These are phyloP conservation scores for Phrynosoma platyrhinos DNA, from an alignment of 2,113 vertebrate species.

Conservation along the genomic window DNA sequence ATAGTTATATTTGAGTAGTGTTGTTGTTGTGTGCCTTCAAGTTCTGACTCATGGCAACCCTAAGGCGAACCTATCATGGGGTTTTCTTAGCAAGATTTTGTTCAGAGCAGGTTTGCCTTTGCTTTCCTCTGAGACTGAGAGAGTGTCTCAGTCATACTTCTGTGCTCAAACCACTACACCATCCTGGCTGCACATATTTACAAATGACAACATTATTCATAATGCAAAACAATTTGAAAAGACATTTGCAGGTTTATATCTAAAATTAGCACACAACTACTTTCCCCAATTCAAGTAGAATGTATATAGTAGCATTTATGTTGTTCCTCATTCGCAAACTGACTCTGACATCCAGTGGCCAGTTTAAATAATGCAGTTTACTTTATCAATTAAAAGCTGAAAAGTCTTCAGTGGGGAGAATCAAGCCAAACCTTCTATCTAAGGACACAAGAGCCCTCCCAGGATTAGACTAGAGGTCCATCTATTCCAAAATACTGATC, in stretches of 20 bases:
- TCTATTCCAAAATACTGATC: not conserved
- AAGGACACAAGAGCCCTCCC: not conserved
- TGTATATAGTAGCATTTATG: too few relatives aligned
- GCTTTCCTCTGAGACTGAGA: too few relatives aligned
- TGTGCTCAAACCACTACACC: too few relatives aligned
- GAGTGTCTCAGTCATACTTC: too few relatives aligned
- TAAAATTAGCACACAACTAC: not conserved
- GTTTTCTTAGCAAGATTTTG: too few relatives aligned
- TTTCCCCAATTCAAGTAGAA: not conserved
- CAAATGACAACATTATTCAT: not conserved
- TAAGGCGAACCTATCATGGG: too few relatives aligned
- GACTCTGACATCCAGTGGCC: constrained; percentile 50
- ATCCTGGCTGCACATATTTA: too few relatives aligned
- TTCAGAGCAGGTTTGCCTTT: too few relatives aligned
- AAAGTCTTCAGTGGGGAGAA: not conserved
- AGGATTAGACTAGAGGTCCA: not conserved
- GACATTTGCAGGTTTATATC: not conserved
- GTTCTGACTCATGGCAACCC: too few relatives aligned
- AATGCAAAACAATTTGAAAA: not conserved
- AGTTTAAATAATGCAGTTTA: constrained; percentile 33
- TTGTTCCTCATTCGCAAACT: not conserved
- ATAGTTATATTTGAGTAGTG: too few relatives aligned
- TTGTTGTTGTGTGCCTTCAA: too few relatives aligned
- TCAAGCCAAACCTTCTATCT: not conserved
- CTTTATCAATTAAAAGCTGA: not conserved